Evolutionary conservation across 2,888 invertebrate species (phyloP).

Genomic region (Ectemnius continuus): DNA sequence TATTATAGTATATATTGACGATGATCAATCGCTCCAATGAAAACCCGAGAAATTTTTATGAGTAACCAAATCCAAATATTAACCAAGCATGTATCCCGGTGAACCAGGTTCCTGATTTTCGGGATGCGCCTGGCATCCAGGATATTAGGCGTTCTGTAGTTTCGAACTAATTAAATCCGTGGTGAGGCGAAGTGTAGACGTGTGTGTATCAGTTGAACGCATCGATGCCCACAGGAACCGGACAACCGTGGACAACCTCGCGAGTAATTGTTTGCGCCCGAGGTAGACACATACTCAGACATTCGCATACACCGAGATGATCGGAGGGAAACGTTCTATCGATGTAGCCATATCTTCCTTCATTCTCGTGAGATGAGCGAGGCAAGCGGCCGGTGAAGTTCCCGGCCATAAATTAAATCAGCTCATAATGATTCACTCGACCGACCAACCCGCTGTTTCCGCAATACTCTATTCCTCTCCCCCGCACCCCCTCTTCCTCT

Average conservation of each 20-base stretch:
- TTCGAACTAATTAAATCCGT: constrained; percentile 29
- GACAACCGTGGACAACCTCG: no score
- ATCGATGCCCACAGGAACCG: background rate
- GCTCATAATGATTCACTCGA: constrained; percentile 19
- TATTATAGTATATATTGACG: no score
- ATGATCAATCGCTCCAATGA: no score
- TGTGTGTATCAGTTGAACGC: constrained; percentile 1
- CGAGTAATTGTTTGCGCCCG: no score
- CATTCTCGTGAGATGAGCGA: background rate
- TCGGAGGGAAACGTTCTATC: background rate
- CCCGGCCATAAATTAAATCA: constrained; percentile 32
- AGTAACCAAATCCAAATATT: no score
- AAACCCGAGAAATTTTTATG: no score
- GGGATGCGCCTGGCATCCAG: constrained; percentile 3
- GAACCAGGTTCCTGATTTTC: constrained; percentile 9
- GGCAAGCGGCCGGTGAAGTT: background rate
- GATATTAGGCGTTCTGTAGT: constrained; percentile 1
- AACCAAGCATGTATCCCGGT: no score
- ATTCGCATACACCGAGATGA: no score
- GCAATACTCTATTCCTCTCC: background rate
- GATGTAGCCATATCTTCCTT: constrained; percentile 29
- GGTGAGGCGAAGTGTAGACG: background rate
- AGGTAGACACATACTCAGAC: no score
- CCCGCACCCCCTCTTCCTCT: no score
- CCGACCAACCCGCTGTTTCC: constrained; percentile 3